Conservation (phyloP, 2,113 vertebrate species). For the Carassius auratus region DNA sequence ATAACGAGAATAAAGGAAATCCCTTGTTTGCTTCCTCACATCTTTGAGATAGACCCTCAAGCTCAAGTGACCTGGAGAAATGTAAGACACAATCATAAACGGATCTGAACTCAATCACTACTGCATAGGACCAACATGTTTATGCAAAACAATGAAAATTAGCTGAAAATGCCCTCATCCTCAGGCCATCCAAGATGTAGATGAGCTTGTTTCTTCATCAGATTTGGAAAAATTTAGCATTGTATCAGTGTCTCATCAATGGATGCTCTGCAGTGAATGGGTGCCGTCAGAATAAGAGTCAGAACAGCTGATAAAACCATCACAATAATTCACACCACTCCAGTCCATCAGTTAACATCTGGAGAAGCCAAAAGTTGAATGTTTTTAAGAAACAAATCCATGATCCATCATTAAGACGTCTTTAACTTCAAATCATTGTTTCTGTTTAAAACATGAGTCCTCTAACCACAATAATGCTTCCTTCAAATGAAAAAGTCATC, state of each 20-base stretch:
- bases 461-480: no score
- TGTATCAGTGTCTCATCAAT: rapidly evolving
- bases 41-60: conserved; percentile 43
- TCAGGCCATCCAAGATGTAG: background rate
- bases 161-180: background rate
- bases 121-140: background rate
- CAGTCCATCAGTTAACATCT: no score
- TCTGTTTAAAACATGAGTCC: no score
- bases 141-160: background rate
- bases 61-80: conserved; percentile 67
- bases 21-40: conserved; percentile 58
- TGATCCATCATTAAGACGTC: no score
- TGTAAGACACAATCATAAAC: conserved; percentile 50
- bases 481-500: no score
- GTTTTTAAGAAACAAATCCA: no score
- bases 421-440: no score
- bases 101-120: background rate
- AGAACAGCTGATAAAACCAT: no score
- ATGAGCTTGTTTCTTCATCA: background rate
- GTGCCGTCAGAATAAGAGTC: no score
- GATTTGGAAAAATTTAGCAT: background rate
- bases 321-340: no score
- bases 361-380: no score
- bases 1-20: rapidly evolving
- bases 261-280: no score